Evolutionary conservation across 2,113 vertebrate genomes (phyloP), one percentile per base, ranked within the genome.

Genomic region (Chrysochloris asiatica): DNA sequence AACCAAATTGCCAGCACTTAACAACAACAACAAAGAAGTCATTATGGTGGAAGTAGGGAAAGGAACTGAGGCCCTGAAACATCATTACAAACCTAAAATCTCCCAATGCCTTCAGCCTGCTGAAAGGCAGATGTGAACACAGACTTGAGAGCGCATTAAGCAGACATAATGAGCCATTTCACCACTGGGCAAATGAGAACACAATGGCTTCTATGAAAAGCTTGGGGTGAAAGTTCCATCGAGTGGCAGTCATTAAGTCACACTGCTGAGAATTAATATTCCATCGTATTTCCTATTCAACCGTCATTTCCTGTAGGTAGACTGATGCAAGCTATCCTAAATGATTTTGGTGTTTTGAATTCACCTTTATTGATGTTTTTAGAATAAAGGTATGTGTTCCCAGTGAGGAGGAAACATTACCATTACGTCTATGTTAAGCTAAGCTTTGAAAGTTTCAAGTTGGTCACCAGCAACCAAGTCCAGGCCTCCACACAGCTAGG

Each of bases 311-410:
- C 79, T 76, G 2, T 43, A 69, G 47, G 83, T 63, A 71, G 77
- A 41, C 48, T 81, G 43, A 72, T 78, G 14, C 94, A 88, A 87
- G 81, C 86, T 96, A 95, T 95, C 90, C 91, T 92, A 50, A 96
- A 72, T 71, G 50, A 3, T 61, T 91, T 36, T 24, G 36, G 1
- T 54, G 82, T 89, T 92, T 93, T 71, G 7, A 61, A 30, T 93
- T 90, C 78, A 47, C 52, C 5, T 91, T 94, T 93, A 89, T 81
- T 93, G 63, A 65, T 69, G 33, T 86, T 69, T 90, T 69, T 84
- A 77, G 73, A 93, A 94, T 80, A 85, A 92, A 96, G 47, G 50
- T 89, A 41, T 95, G 69, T 54, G 92, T 88, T 76, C 73, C 61
- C 5, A 77, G 43, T 47, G 92, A 78, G 90, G 19, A 88, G 84